phyloP scores from a whole-genome alignment of 2,797 vertebrate genomes.

The Ctenochaetus hawaiiensis region DNA sequence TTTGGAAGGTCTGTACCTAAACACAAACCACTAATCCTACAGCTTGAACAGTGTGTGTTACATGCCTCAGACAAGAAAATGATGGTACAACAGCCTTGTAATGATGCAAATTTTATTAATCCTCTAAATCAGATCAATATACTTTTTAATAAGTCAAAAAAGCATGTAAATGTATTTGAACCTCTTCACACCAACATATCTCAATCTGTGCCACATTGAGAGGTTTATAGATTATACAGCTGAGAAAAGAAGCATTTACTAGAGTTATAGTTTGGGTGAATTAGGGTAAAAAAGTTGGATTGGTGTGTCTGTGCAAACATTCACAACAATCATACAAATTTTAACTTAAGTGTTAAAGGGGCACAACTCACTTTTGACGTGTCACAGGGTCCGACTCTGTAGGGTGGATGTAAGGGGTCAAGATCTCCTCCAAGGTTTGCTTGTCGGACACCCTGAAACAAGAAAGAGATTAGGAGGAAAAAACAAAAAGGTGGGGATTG shows the following conservation, averaged over 20 bases:
- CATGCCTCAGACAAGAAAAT: not conserved
- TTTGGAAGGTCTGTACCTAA: too few species aligned
- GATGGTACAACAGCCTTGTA: not conserved
- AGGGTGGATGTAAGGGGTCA: constrained; percentile 91
- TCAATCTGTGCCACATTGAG: not conserved
- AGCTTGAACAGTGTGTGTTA: not conserved
- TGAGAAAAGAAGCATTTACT: not conserved
- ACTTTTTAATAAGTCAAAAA: too few species aligned
- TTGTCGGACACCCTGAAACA: constrained; percentile 88
- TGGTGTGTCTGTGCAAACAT: not conserved
- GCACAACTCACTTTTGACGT: constrained; percentile 89
- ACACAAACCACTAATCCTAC: not conserved
- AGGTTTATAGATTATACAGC: not conserved
- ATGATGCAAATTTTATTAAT: too few species aligned
- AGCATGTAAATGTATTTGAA: too few species aligned
- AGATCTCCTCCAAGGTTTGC: constrained; percentile 87
- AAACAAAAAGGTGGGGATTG: not conserved
- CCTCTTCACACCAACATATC: too few species aligned
- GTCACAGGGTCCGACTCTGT: constrained; percentile 92
- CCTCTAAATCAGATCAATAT: too few species aligned
- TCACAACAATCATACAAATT: not conserved
- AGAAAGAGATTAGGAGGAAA: not conserved
- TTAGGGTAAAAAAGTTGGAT: not conserved
- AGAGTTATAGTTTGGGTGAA: too few species aligned
- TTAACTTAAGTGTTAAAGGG: not conserved